Evolutionary conservation across 2,888 invertebrate genomes (phyloP).

Genomic region (Tinea trinotella): DNA sequence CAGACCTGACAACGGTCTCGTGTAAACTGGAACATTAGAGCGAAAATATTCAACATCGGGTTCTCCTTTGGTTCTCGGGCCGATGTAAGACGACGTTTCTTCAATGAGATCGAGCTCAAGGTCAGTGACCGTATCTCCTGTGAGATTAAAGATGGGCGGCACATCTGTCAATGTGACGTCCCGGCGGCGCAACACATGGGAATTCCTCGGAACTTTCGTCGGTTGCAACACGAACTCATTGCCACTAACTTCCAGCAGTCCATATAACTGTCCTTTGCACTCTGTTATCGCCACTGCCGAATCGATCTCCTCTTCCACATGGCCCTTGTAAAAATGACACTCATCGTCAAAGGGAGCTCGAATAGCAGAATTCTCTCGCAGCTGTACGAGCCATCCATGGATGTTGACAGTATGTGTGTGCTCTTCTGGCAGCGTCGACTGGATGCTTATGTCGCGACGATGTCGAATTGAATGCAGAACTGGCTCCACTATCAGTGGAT

Average conservation of each 20-base stretch:
- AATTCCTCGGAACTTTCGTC: conserved; percentile 31
- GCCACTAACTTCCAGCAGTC: conserved; percentile 56
- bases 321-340: conserved; percentile 57
- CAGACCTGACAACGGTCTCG: conserved; percentile 54
- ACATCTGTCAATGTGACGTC: conserved; percentile 49
- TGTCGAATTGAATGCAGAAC: conserved; percentile 27
- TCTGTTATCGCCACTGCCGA: conserved; percentile 68
- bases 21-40: conserved; percentile 37
- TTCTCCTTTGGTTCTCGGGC: conserved; percentile 44
- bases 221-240: conserved; percentile 67
- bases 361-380: conserved; percentile 55
- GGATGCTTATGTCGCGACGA: conserved; percentile 30
- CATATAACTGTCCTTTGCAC: conserved; percentile 66
- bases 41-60: conserved; percentile 48
- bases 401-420: background rate
- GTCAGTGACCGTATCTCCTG: conserved; percentile 55
- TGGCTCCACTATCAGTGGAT: conserved; percentile 27
- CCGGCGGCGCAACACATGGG: conserved; percentile 51
- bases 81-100: conserved; percentile 39
- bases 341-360: conserved; percentile 57
- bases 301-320: conserved; percentile 42
- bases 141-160: conserved; percentile 49
- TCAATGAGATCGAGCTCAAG: conserved; percentile 52
- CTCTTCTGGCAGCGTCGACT: background rate
- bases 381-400: conserved; percentile 51